These are phyloP conservation scores for Pollenia angustigena DNA, from an alignment of 2,888 invertebrate species.

Conservation along the genomic window DNA sequence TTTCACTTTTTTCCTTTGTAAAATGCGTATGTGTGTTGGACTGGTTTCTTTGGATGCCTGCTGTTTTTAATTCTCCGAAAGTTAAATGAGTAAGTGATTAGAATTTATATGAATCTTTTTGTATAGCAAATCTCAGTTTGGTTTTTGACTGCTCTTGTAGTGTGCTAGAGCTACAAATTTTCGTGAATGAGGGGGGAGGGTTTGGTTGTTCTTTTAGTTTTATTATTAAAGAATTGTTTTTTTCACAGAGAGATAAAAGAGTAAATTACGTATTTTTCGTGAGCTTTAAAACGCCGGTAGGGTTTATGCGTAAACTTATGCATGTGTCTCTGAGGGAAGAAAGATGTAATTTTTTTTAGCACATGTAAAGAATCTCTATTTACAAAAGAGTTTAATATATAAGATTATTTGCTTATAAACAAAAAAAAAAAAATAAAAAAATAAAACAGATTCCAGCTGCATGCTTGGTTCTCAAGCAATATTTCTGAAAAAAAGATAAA, in stretches of 20 bases:
- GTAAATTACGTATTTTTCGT: constrained; percentile 8
- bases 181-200: neutral
- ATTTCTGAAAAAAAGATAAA: too few relatives aligned
- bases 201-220: constrained; percentile 9
- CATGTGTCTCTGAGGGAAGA: neutral
- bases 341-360: neutral
- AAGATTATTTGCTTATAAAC: too few relatives aligned
- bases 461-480: too few relatives aligned
- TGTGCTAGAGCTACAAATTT: neutral
- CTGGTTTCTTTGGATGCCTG: neutral
- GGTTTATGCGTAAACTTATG: neutral
- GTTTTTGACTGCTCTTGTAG: constrained; percentile 34
- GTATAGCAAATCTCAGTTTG: constrained; percentile 55
- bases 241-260: constrained; percentile 21
- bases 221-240: constrained; percentile 20
- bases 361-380: neutral
- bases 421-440: too few relatives aligned
- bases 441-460: too few relatives aligned
- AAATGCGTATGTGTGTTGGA: neutral
- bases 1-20: constrained; percentile 33
- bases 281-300: constrained; percentile 10
- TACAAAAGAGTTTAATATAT: neutral
- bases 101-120: constrained; percentile 15
- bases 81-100: neutral
- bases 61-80: constrained; percentile 38